These are phyloP conservation scores for Trogon melanurus DNA, from an alignment of 2,113 vertebrate genomes.

Conservation along the genomic window DNA sequence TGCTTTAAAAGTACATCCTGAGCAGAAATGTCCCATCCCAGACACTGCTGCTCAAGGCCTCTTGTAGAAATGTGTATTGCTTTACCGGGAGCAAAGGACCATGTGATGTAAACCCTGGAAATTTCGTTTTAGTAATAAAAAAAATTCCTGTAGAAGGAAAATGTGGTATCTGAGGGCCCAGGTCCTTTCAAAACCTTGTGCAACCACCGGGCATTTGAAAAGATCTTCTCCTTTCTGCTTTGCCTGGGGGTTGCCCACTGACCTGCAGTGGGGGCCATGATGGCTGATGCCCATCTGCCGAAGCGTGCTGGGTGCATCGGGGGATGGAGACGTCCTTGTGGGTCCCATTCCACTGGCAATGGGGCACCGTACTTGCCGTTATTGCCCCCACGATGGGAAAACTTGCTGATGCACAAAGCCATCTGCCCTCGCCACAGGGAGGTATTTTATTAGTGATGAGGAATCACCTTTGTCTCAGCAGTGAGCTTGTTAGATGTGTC, in stretches of 20 bases:
- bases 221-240: background rate
- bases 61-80: background rate
- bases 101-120: fast-evolving
- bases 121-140: background rate
- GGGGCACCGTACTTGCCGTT: background rate
- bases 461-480: background rate
- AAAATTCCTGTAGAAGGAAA: background rate
- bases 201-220: background rate
- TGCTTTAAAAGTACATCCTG: conserved; percentile 52
- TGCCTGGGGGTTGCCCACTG: background rate
- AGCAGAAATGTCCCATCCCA: background rate
- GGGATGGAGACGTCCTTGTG: background rate
- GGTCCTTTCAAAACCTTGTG: background rate
- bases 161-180: background rate
- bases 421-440: fast-evolving
- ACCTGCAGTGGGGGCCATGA: background rate
- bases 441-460: background rate
- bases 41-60: background rate
- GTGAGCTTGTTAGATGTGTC: fast-evolving
- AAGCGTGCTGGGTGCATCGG: fast-evolving
- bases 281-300: fast-evolving
- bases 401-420: background rate
- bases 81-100: background rate
- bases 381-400: background rate
- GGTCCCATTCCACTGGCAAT: background rate